Base-by-base conservation (phyloP, 2,888 invertebrate genomes). In the Trissolcus brochymenae region DNA sequence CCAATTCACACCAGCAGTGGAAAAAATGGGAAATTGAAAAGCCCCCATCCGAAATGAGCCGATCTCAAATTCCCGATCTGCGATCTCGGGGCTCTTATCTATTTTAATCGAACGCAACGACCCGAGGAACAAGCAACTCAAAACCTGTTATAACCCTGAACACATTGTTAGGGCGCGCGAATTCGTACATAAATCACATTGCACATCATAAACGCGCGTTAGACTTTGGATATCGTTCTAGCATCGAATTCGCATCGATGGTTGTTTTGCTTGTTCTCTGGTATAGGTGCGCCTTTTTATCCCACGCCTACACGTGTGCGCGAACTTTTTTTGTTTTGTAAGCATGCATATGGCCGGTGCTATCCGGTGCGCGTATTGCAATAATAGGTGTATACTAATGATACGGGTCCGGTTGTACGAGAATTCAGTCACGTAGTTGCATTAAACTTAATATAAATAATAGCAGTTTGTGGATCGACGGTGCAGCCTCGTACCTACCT, bases 381-480 rank as follows among this genome's bases (percentile, higher is more conserved):
- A 88, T 89, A 88, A 88, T 89, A 87, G 88, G 87, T 87, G 87
- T 88, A 87, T 88, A 88, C 88, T 89, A 89, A 89, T 89, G 89
- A 89, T 88, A 88, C 87, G 83, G 87, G 82, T 79, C 78, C 82
- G 81, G 74, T 76, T 76, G 79, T 79, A 82, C 72, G 80, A 82
- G 84, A 85, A 88, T 89, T 88, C 89, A 88, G 89, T 89, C 89
- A 89, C 88, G 89, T 89, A 89, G 85, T 88, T 89, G 88, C 88
- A 89, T 89, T 89, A 89, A 89, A 89, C 88, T 89, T 89, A 89
- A 89, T 89, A 89, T 89, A 89, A 89, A 89, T 89, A 89, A 89
- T 89, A 89, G 88, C 88, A 87, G 88, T 88, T 89, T 88, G 88
- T 79, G 80, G 82, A 82, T 82, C 82, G 81, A 72, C 77, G 80